Percentiles rank a stretch among this genome's conserved stretches.
phyloP scores from a whole-genome alignment of 2,797 vertebrate species.

The Gadopsis bispinosus region DNA sequence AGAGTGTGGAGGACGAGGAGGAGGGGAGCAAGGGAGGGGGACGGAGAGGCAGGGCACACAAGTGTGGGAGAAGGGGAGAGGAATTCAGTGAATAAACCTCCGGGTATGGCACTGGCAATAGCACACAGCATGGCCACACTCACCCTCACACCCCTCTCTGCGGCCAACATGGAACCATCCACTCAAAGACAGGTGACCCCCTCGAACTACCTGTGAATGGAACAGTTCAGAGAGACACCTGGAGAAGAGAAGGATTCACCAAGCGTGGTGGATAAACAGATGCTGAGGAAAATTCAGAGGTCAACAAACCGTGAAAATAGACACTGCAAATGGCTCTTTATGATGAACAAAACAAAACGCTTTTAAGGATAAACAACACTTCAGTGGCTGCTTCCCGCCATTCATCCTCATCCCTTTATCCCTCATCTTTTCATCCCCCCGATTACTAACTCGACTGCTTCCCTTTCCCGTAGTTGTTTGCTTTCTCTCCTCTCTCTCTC shows the following conservation, averaged over 20 bases:
- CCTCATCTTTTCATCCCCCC: not conserved
- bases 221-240: conserved; percentile 23
- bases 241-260: conserved; percentile 17
- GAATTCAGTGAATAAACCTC: conserved; percentile 56
- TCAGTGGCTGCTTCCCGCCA: not conserved
- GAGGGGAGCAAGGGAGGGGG: conserved; percentile 59
- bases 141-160: conserved; percentile 59
- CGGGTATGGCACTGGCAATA: conserved; percentile 71
- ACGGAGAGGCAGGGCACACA: conserved; percentile 43
- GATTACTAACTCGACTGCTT: no score
- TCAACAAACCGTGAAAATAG: not conserved
- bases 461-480: no score
- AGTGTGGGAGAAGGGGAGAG: conserved; percentile 57
- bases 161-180: conserved; percentile 27
- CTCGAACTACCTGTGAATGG: not conserved
- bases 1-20: conserved; percentile 78
- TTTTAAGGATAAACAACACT: no score
- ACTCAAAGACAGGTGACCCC: conserved; percentile 7
- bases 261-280: not conserved
- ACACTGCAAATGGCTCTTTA: not conserved
- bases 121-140: conserved; percentile 71
- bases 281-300: not conserved
- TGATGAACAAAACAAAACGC: not conserved
- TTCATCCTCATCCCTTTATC: not conserved
- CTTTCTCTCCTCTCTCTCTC: no score